Percentiles rank a stretch among this genome's conserved stretches.
Conservation (phyloP, 2,113 vertebrate genomes). For the Eulemur macaco region DNA sequence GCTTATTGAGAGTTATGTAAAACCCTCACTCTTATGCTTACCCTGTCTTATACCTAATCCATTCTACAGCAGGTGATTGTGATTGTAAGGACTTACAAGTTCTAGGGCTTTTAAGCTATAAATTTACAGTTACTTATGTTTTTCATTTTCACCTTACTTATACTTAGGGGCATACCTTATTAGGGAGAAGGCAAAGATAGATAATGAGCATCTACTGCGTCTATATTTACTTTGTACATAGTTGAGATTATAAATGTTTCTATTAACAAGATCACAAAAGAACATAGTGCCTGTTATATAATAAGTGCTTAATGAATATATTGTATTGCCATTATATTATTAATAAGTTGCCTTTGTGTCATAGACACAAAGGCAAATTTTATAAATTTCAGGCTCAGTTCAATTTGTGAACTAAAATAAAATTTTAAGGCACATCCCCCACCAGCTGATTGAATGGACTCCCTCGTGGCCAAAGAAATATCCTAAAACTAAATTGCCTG, state of each 20-base stretch:
- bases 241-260: neutral
- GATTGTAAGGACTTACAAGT: neutral
- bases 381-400: neutral
- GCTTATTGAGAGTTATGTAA: slow-evolving; percentile 2
- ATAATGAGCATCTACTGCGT: neutral
- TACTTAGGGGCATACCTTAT: neutral
- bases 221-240: neutral
- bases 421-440: no score
- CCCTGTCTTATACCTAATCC: neutral
- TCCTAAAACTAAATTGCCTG: no score
- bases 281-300: neutral
- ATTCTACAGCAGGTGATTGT: neutral
- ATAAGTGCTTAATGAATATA: neutral
- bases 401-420: no score
- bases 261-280: slow-evolving; percentile 7
- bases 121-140: neutral
- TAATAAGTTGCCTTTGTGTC: neutral
- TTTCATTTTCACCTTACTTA: neutral
- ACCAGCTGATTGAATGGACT: no score
- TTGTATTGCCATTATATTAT: no score
- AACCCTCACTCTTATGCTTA: neutral
- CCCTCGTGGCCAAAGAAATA: no score
- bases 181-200: neutral
- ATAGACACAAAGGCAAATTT: neutral
- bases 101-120: neutral